These are phyloP conservation scores for Enteromius anoplus DNA, from an alignment of 2,797 vertebrate species.

Conservation along the genomic window DNA sequence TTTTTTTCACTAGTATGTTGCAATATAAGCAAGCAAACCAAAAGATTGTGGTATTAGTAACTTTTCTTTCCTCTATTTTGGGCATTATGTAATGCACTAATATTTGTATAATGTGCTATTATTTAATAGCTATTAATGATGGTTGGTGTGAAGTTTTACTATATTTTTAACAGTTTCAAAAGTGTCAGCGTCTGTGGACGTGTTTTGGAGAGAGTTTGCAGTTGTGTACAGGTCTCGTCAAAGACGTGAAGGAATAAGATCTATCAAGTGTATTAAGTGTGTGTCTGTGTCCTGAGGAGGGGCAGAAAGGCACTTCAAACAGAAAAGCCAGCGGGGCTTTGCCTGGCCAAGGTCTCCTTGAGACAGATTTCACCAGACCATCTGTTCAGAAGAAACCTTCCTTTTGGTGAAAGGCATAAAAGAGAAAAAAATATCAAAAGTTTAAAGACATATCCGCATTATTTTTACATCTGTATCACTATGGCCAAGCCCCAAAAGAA, in stretches of 20 bases:
- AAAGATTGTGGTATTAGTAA: background rate
- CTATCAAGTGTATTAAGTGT: slow-evolving; percentile 33
- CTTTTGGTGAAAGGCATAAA: slow-evolving; percentile 48
- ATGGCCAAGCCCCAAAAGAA: slow-evolving; percentile 13
- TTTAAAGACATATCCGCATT: slow-evolving; percentile 21
- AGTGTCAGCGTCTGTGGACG: slow-evolving; percentile 44
- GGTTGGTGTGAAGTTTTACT: slow-evolving; percentile 10
- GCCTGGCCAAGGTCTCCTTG: slow-evolving; percentile 52
- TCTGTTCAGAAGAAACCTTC: slow-evolving; percentile 49
- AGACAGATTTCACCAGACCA: slow-evolving; percentile 50
- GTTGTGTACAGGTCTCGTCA: background rate
- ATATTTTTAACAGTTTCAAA: slow-evolving; percentile 33
- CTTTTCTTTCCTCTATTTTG: background rate
- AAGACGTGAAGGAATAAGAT: slow-evolving; percentile 33
- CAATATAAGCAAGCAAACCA: background rate
- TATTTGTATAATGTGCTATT: background rate
- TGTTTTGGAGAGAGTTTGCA: slow-evolving; percentile 3
- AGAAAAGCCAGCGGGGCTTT: slow-evolving; percentile 45
- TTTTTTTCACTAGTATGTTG: background rate
- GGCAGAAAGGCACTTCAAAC: slow-evolving; percentile 49
- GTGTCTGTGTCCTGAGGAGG: slow-evolving; percentile 33
- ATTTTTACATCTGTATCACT: slow-evolving; percentile 31
- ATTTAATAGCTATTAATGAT: background rate
- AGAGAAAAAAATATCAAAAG: slow-evolving; percentile 42
- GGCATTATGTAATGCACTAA: background rate